Conservation (phyloP, 2,113 vertebrate genomes). For the Crotalus horridus region DNA sequence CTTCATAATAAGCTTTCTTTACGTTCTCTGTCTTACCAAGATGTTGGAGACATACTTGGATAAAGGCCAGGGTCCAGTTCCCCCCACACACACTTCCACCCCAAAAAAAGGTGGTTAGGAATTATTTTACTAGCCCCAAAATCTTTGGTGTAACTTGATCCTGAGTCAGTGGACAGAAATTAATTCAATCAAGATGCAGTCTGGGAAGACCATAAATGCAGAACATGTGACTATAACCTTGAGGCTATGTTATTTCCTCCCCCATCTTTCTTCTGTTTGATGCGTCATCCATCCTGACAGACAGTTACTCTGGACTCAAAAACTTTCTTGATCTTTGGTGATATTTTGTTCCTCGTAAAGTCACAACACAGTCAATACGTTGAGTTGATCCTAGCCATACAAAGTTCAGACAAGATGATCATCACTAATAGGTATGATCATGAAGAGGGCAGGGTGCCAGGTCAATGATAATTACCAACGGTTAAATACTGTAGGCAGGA, state of each 20-base stretch:
- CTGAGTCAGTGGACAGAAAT: not conserved
- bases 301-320: not conserved
- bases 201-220: not conserved
- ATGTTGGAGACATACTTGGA: not conserved
- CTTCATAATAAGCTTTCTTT: not conserved
- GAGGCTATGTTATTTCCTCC: not conserved
- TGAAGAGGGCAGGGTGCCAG: not conserved
- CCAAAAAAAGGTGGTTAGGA: not conserved
- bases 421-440: not conserved
- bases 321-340: not conserved
- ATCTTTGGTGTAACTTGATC: not conserved
- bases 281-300: not conserved
- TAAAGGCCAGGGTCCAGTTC: not conserved
- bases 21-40: not conserved
- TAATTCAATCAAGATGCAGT: not conserved
- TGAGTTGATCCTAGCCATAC: not conserved
- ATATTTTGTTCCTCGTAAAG: not conserved
- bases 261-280: not conserved
- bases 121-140: not conserved
- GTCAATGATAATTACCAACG: no score
- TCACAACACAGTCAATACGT: not conserved
- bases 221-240: not conserved
- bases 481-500: no score
- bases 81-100: accelerated
- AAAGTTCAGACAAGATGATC: not conserved